A percentile compares a stretch with the other conserved stretches of the same genome.
Conservation (phyloP, 2,797 vertebrate genomes). For the Luscinia megarhynchos region DNA sequence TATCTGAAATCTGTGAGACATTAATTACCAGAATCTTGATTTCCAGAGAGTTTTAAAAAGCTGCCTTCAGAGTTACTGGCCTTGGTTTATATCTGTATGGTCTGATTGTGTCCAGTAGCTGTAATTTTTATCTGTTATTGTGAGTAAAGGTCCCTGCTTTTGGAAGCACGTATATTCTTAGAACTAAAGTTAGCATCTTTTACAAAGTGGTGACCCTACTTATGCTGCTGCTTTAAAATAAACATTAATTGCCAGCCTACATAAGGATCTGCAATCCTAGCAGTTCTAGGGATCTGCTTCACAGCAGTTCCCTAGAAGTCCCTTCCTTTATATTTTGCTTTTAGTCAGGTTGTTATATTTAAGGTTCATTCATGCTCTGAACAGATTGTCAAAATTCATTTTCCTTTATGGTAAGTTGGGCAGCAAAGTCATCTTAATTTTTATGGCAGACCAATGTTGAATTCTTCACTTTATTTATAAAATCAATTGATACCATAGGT, state of each 20-base stretch:
- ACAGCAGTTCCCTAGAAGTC: background rate
- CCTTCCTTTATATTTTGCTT: conserved; percentile 16
- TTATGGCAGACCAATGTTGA: background rate
- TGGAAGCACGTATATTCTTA: background rate
- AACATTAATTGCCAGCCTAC: conserved; percentile 17
- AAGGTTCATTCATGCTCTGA: background rate
- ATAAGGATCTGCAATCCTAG: background rate
- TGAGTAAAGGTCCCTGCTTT: background rate
- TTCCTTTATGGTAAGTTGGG: background rate
- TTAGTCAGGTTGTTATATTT: conserved; percentile 22
- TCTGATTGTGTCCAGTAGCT: background rate
- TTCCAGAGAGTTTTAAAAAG: background rate
- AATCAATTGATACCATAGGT: background rate
- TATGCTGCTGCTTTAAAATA: conserved; percentile 17
- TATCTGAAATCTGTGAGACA: background rate
- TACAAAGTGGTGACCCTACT: background rate
- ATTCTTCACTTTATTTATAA: conserved; percentile 2
- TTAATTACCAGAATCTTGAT: background rate
- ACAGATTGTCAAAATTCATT: conserved; percentile 29
- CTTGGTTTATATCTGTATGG: background rate
- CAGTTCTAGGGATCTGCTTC: background rate
- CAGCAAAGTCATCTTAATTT: background rate
- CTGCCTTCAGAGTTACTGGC: background rate
- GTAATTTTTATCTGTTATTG: background rate
- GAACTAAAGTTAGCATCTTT: background rate